These are phyloP conservation scores for Hypsopygia costalis DNA, from an alignment of 2,888 invertebrate species.

Conservation along the genomic window DNA sequence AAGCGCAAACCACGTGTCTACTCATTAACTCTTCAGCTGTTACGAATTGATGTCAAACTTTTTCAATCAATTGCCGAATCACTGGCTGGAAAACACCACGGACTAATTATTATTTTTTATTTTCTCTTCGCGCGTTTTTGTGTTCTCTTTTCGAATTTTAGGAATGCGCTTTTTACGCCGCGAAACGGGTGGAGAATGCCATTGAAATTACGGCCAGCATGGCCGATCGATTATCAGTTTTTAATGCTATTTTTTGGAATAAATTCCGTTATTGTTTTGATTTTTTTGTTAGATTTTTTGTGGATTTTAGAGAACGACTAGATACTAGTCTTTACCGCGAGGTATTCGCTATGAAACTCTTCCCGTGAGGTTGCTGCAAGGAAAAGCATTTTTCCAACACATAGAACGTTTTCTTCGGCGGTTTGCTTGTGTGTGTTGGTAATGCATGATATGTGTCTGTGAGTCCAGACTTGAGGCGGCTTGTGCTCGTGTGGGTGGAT, in stretches of 20 bases:
- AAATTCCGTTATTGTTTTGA: conserved; percentile 21
- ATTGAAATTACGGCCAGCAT: conserved; percentile 46
- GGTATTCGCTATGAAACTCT: conserved; percentile 81
- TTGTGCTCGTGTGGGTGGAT: conserved; percentile 32
- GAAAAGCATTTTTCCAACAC: conserved; percentile 79
- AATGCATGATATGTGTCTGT: conserved; percentile 44
- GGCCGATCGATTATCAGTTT: conserved; percentile 52
- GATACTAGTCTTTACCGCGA: conserved; percentile 77
- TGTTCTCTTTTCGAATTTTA: conserved; percentile 37
- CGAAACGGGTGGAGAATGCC: conserved; percentile 64
- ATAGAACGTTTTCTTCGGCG: conserved; percentile 69
- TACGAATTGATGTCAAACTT: conserved; percentile 43
- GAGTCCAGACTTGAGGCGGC: conserved; percentile 46
- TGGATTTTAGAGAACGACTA: conserved; percentile 60
- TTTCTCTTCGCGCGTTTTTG: conserved; percentile 34
- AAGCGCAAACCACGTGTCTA: conserved; percentile 54
- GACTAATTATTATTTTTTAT: conserved; percentile 11
- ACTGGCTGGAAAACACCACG: conserved; percentile 14
- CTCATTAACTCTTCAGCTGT: conserved; percentile 39
- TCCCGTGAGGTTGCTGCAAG: conserved; percentile 80
- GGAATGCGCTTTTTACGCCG: conserved; percentile 47
- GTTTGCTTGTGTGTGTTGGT: conserved; percentile 49
- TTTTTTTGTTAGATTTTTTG: conserved; percentile 34
- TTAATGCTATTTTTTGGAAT: conserved; percentile 28
- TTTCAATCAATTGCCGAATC: conserved; percentile 36